Evolutionary conservation across 1,140 invertebrate species (phyloP), one percentile per base, ranked within the genome.

Genomic region (Choristoneura fumiferana): DNA sequence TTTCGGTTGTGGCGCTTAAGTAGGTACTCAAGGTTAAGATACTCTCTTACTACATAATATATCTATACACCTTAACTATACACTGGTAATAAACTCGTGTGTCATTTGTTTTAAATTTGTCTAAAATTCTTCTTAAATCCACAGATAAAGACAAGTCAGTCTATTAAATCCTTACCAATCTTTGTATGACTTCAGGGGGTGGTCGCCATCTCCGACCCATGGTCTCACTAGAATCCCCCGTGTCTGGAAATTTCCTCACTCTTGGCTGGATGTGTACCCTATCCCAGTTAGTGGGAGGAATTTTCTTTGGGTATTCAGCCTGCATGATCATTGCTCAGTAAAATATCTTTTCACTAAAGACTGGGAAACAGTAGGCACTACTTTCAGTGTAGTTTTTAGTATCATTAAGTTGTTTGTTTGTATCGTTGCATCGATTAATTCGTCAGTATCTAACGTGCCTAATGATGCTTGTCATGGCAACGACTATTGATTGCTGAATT

Each of bases 281-380:
- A 56, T 88, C 81, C 81, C 81, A 88, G 37, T 70, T 17, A 0
- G 60, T 60, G 18, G 22, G 56, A 0, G 60, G 56, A 14, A 63
- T 29, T 65, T 83, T 83, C 4, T 80, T 79, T 13, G 74, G 80
- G 55, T 84, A 86, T n/a, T 67, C 39, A 1, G 67, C 76, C 57
- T 85, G 80, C 81, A 83, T 84, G 4, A 60, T 69, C 4, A 33
- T 14, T 34, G n/a, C n/a, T n/a, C 22, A 29, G 22, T 29, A 8
- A 17, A 10, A 10, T 12, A 22, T 15, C 14, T 36, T 55, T 15
- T 54, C 10, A 54, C 3, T 38, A 29, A 22, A 13, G 0, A 12
- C n/a, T 12, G 39, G 13, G 8, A 57, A 57, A 17, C 45, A 8
- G 14, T 40, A 17, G 17, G 6, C n/a, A 39, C 38, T 40, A 6